phyloP scores from a whole-genome alignment of 2,113 vertebrate species.

The Indicator maculatus region DNA sequence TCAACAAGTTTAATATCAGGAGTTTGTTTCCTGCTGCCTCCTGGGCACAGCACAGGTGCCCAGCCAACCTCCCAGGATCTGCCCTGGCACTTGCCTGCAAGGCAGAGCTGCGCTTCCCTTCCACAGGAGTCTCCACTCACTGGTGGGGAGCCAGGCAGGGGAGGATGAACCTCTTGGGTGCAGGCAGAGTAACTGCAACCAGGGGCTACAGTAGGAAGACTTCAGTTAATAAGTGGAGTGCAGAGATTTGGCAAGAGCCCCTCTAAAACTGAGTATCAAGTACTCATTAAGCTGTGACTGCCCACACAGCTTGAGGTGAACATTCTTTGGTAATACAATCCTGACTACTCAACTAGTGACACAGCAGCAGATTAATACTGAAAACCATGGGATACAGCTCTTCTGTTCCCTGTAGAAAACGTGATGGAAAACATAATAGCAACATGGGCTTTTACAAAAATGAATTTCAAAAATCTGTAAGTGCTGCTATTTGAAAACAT shows the following conservation, averaged over 20 bases:
- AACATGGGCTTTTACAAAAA: background rate
- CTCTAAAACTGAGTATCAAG: background rate
- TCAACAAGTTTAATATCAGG: background rate
- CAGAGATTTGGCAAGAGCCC: background rate
- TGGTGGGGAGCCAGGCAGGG: background rate
- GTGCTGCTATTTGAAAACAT: background rate
- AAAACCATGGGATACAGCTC: background rate
- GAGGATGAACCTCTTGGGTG: background rate
- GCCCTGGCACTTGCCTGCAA: fast-evolving
- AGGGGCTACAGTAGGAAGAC: background rate
- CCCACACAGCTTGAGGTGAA: background rate
- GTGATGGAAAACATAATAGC: background rate
- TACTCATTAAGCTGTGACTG: background rate
- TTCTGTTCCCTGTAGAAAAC: background rate
- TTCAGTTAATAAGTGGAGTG: fast-evolving
- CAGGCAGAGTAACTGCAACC: background rate
- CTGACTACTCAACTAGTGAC: background rate
- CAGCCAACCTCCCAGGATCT: background rate
- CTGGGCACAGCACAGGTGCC: background rate
- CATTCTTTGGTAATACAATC: background rate
- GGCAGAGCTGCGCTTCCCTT: background rate
- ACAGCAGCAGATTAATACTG: background rate
- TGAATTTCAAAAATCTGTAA: background rate
- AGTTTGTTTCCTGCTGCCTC: background rate
- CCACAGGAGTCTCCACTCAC: background rate